Evolutionary conservation across 2,113 vertebrate genomes (phyloP).

Genomic region (Atrichornis clamosus): DNA sequence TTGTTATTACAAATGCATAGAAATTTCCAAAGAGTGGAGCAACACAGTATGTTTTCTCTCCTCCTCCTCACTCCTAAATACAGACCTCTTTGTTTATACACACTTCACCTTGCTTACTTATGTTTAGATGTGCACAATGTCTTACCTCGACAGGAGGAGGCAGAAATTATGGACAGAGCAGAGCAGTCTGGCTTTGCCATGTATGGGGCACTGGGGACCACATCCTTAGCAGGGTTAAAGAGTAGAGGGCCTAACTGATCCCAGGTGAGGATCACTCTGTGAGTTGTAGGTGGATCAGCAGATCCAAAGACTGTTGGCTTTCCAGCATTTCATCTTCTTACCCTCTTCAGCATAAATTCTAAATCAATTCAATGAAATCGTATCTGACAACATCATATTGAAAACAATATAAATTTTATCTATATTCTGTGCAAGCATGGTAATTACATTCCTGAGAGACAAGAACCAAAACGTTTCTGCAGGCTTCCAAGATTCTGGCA

Average conservation of each 20-base stretch:
- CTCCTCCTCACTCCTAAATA: constrained; percentile 71
- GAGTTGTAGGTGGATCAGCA: neutral
- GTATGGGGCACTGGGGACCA: accelerated
- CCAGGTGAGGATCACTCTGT: neutral
- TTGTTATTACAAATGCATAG: constrained; percentile 89
- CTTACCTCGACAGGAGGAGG: neutral
- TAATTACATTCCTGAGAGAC: neutral
- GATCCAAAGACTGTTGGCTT: neutral
- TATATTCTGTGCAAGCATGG: neutral
- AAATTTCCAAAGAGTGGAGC: constrained; percentile 81
- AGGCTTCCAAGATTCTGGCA: neutral
- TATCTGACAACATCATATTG: neutral
- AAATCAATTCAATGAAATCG: neutral
- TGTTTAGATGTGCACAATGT: constrained; percentile 18
- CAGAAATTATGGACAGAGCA: neutral
- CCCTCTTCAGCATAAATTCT: neutral
- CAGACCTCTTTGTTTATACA: constrained; percentile 72
- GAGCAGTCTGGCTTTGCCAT: accelerated
- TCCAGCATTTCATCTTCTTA: neutral
- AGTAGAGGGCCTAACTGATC: neutral
- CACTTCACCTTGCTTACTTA: constrained; percentile 55
- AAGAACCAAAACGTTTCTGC: neutral
- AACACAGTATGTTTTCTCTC: constrained; percentile 76
- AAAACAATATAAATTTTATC: neutral
- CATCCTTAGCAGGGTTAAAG: neutral